phyloP scores from a whole-genome alignment of 2,797 vertebrate species.

The Paratrypauchen microcephalus region DNA sequence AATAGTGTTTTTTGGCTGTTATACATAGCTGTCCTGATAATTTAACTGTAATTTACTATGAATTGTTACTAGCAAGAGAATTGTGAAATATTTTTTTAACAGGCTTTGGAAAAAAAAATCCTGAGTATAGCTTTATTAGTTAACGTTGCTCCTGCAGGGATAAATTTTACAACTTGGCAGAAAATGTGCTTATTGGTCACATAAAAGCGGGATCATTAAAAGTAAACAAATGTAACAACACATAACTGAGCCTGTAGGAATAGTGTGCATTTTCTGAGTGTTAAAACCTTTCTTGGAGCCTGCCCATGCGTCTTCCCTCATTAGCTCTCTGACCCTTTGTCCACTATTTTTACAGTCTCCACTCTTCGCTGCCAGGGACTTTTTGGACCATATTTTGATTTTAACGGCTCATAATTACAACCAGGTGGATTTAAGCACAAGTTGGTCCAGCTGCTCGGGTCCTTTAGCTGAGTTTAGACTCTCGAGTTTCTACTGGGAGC shows the following conservation, averaged over 20 bases:
- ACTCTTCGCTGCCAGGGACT: conserved; percentile 9
- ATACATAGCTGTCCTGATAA: no score
- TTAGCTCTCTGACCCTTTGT: conserved; percentile 9
- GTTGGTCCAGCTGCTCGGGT: neutral
- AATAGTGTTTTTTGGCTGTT: no score
- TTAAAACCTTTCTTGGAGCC: conserved; percentile 7
- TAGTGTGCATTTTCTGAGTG: neutral
- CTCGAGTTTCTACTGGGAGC: neutral
- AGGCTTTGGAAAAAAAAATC: neutral
- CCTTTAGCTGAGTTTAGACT: neutral
- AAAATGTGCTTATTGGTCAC: neutral
- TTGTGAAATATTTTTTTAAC: neutral
- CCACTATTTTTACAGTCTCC: conserved; percentile 11
- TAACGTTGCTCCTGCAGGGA: neutral
- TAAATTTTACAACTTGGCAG: neutral
- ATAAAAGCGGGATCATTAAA: neutral
- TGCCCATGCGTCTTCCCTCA: conserved; percentile 3
- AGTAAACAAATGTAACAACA: neutral
- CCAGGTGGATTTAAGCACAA: conserved; percentile 6
- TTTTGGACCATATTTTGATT: conserved; percentile 10
- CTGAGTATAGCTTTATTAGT: no score
- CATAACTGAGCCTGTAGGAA: neutral
- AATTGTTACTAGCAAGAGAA: neutral
- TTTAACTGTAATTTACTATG: no score
- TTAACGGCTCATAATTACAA: conserved; percentile 12